These are phyloP conservation scores for Eumacrocentrus americanus DNA, from an alignment of 2,888 invertebrate species.

Conservation along the genomic window DNA sequence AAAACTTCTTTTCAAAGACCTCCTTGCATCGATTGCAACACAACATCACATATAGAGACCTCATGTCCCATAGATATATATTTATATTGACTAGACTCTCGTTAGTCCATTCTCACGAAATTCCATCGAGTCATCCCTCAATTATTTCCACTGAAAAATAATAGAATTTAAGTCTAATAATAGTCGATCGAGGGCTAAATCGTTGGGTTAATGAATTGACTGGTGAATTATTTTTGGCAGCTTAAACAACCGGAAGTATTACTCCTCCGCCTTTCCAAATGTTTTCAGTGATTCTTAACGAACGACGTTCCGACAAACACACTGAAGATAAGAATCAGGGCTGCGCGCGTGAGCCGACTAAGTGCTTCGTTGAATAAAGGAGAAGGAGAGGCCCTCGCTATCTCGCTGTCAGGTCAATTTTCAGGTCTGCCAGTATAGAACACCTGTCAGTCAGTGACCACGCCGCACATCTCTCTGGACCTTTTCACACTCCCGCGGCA, in stretches of 20 bases:
- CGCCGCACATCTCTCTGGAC: background rate
- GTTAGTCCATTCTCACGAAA: background rate
- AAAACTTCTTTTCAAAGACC: no score
- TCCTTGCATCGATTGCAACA: background rate
- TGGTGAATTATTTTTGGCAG: background rate
- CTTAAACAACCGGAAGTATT: background rate
- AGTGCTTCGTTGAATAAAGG: background rate
- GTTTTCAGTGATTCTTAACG: background rate
- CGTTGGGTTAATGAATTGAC: background rate
- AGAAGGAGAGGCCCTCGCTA: background rate
- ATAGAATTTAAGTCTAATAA: no score
- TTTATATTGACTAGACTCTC: no score
- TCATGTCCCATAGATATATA: background rate
- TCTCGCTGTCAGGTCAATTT: background rate
- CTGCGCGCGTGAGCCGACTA: background rate
- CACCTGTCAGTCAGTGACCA: background rate
- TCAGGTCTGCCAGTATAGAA: background rate
- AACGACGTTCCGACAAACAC: background rate
- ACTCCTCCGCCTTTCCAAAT: background rate
- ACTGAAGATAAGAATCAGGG: background rate
- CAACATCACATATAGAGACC: background rate
- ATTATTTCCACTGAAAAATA: slow-evolving; percentile 9
- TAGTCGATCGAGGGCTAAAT: background rate
- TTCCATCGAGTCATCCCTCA: slow-evolving; percentile 5
- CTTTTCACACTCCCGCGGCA: background rate